A percentile compares a stretch with the other conserved stretches of the same genome.
phyloP scores from a whole-genome alignment of 2,888 invertebrate genomes.

The Gymnocheta viridis region DNA sequence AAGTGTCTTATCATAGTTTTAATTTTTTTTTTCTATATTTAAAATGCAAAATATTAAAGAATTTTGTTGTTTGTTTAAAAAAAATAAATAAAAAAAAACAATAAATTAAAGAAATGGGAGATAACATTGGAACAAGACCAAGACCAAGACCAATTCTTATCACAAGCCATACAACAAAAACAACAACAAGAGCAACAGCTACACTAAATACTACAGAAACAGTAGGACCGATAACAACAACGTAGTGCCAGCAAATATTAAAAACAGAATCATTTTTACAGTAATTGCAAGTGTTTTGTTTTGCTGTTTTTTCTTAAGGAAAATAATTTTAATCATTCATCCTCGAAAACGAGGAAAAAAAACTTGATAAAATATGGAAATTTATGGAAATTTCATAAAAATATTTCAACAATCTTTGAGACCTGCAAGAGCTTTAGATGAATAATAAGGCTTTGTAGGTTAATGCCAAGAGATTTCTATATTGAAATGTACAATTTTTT shows the following conservation, averaged over 20 bases:
- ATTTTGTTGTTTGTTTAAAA: constrained; percentile 37
- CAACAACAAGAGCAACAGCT: background rate
- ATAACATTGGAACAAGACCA: constrained; percentile 65
- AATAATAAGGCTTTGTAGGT: too few relatives aligned
- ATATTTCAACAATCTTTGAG: background rate
- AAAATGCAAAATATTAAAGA: constrained; percentile 39
- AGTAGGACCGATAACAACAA: constrained; percentile 30
- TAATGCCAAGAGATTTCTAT: too few relatives aligned
- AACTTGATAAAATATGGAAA: background rate
- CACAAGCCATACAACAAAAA: constrained; percentile 23
- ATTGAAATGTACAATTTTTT: too few relatives aligned
- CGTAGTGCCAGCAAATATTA: constrained; percentile 9
- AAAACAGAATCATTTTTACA: background rate
- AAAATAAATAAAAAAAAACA: constrained; percentile 37
- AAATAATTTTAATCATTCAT: constrained; percentile 19
- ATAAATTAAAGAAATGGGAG: constrained; percentile 40
- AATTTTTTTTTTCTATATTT: constrained; percentile 34
- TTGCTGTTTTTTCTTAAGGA: background rate
- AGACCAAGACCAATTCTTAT: constrained; percentile 66
- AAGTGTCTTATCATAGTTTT: constrained; percentile 46
- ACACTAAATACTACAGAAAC: background rate
- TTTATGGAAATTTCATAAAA: background rate
- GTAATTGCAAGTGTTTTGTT: background rate
- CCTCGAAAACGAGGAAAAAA: constrained; percentile 1
- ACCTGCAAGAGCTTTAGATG: background rate